Evolutionary conservation across 2,888 invertebrate species (phyloP), one percentile per base, ranked within the genome.

Genomic region (Hydraecia micacea): DNA sequence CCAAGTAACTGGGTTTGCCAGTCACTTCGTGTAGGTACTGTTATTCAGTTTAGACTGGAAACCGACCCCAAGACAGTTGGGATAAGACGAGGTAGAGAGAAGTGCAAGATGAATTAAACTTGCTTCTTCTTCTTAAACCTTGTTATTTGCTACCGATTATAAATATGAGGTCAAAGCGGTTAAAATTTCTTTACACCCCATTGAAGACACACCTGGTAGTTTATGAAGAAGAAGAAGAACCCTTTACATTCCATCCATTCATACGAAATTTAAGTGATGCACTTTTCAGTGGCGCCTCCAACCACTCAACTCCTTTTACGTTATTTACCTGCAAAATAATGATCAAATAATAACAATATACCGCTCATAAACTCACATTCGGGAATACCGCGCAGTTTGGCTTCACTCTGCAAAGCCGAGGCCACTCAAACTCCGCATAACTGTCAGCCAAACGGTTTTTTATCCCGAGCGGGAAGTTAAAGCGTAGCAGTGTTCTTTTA

Each of bases 341-440:
- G 49, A n/a, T 32, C 8, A 49, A 79, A 32, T 79, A 62, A 39
- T n/a, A 39, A 55, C 62, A 63, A 32, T 42, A 32, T 25, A 67
- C 18, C 36, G 3, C 46, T 67, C 39, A 49, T 39, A 68, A 62
- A n/a, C 58, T 70, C 46, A n/a, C 66, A 70, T 71, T 67, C 32
- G 13, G 49, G 6, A 62, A 55, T 73, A 36, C 15, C 25, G 42
- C 6, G 55, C 55, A 58, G 25, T 85, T 70, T 49, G 66, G 55
- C 73, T 70, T 70, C 28, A 73, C 70, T 58, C n/a, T 62, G 28
- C 66, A 39, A 80, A 65, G 18, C 60, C 21, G 79, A 79, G n/a
- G 28, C 65, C 81, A 66, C 81, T 85, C 62, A 82, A 80, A 85
- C 55, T 73, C 49, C 42, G 21, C n/a, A 73, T 73, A 70, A 80